Evolutionary conservation across 2,888 invertebrate genomes (phyloP).

Genomic region (Molanna angustata): DNA sequence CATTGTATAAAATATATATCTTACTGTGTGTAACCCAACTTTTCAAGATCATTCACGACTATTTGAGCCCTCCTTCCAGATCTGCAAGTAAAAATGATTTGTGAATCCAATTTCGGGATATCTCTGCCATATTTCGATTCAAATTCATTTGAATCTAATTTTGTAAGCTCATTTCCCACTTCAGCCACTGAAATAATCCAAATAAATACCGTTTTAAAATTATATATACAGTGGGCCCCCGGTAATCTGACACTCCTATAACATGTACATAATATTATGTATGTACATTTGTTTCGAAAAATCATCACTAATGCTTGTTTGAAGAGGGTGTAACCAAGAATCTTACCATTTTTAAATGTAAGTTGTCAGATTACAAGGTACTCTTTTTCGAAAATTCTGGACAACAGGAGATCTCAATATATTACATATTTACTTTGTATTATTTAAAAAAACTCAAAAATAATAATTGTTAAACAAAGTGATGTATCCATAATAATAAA

Average conservation of each 20-base stretch:
- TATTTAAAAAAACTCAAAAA: too few relatives aligned
- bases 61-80: conserved; percentile 45
- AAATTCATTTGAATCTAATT: conserved; percentile 48
- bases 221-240: background rate
- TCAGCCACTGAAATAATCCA: conserved; percentile 39
- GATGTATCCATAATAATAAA: too few relatives aligned
- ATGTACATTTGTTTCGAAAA: too few relatives aligned
- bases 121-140: conserved; percentile 41
- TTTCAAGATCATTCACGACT: conserved; percentile 47
- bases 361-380: too few relatives aligned
- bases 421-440: too few relatives aligned
- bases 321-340: too few relatives aligned
- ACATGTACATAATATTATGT: background rate
- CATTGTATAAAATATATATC: too few relatives aligned
- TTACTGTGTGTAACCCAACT: conserved; percentile 49
- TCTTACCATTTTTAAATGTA: too few relatives aligned
- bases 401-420: too few relatives aligned
- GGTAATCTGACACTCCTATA: background rate
- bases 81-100: conserved; percentile 49
- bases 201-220: background rate
- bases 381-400: too few relatives aligned
- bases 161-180: conserved; percentile 41
- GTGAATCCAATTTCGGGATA: conserved; percentile 45
- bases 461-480: too few relatives aligned
- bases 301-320: too few relatives aligned